Conservation (phyloP, 2,888 invertebrate genomes). For the Leptopilina drosophilae region DNA sequence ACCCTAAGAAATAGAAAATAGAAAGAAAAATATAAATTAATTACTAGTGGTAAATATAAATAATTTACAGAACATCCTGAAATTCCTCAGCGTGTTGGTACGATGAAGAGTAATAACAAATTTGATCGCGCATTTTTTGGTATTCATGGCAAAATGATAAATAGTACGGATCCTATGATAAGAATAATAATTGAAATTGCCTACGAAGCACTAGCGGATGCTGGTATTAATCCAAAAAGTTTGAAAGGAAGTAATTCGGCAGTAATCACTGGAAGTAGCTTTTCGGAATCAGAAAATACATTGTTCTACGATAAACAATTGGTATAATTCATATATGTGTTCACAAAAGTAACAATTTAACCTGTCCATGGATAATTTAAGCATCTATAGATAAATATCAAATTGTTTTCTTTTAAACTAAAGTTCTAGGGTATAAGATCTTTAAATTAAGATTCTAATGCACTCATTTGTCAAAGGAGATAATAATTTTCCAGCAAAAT, state of each 20-base stretch:
- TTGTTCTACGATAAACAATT: slow-evolving; percentile 50
- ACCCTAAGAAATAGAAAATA: too few relatives aligned
- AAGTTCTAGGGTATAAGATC: too few relatives aligned
- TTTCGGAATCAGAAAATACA: slow-evolving; percentile 56
- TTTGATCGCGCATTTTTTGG: slow-evolving; percentile 58
- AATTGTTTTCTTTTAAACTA: too few relatives aligned
- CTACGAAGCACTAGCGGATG: slow-evolving; percentile 56
- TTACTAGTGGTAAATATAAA: background rate
- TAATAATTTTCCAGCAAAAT: slow-evolving; percentile 40
- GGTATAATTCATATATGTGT: slow-evolving; percentile 42
- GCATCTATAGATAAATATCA: too few relatives aligned
- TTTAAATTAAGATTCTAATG: too few relatives aligned
- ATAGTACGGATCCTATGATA: slow-evolving; percentile 53
- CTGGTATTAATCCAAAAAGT: slow-evolving; percentile 53
- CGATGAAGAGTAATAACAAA: slow-evolving; percentile 39
- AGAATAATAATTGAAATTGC: slow-evolving; percentile 49
- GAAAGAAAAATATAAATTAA: too few relatives aligned
- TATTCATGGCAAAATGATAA: slow-evolving; percentile 48
- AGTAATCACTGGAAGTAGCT: slow-evolving; percentile 48
- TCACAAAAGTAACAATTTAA: too few relatives aligned
- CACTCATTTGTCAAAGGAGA: background rate
- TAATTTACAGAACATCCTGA: slow-evolving; percentile 33
- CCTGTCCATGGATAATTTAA: too few relatives aligned
- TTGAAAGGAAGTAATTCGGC: slow-evolving; percentile 51
- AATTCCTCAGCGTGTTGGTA: slow-evolving; percentile 52